Evolutionary conservation across 2,888 invertebrate genomes (phyloP).

Genomic region (Nudaria mundana): DNA sequence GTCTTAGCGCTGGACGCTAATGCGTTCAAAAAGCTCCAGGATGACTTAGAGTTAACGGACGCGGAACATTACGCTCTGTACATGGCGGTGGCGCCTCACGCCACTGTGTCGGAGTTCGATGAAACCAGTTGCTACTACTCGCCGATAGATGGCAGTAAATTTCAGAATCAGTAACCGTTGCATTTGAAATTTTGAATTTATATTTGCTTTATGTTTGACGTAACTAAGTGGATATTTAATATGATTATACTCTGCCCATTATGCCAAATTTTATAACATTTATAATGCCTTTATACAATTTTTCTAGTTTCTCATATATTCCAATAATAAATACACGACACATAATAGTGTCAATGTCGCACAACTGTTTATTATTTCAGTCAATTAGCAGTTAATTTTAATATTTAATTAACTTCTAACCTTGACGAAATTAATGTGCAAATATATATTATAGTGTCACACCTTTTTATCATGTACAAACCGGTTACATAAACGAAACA

Average conservation of each 20-base stretch:
- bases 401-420: neutral
- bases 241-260: slow-evolving; percentile 5
- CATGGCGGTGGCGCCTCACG: slow-evolving; percentile 92
- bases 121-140: slow-evolving; percentile 94
- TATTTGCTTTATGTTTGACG: neutral
- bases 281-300: too few species aligned
- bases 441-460: neutral
- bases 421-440: neutral
- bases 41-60: slow-evolving; percentile 88
- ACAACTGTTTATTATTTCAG: neutral
- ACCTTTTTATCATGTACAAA: neutral
- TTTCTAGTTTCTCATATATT: slow-evolving; percentile 16
- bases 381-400: neutral
- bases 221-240: too few species aligned
- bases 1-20: slow-evolving; percentile 70
- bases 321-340: slow-evolving; percentile 6
- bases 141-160: slow-evolving; percentile 89
- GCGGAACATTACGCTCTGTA: slow-evolving; percentile 94
- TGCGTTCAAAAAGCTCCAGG: slow-evolving; percentile 63
- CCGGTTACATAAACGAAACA: neutral
- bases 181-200: neutral
- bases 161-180: slow-evolving; percentile 50
- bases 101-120: slow-evolving; percentile 93
- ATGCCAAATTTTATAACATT: slow-evolving; percentile 33
- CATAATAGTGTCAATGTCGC: neutral